Evolutionary conservation across 2,797 vertebrate species (phyloP), one percentile per base, ranked within the genome.

Genomic region (Cuculus canorus): DNA sequence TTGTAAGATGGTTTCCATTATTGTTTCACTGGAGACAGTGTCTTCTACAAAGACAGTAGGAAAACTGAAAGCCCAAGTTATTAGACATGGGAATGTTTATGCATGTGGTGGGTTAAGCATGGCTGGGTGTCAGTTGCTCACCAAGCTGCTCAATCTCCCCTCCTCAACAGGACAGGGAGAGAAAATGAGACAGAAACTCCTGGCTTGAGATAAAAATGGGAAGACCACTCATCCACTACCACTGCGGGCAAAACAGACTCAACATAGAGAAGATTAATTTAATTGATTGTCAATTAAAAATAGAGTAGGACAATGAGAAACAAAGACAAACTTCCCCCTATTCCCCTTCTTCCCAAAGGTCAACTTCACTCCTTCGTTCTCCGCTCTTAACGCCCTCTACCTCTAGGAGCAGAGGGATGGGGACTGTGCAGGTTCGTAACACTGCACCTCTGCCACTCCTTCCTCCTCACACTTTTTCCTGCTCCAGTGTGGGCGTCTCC

Each of bases 401-500:
- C 13, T 21, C 47, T 18, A 47, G 17, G 19, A 47, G 47, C 21
- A 47, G 17, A 7, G 10, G 18, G 21, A 54, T 18, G 9, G 25
- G 7, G 27, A 32, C 39, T 72, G 33, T 9, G 17, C 27, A 52
- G 45, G 45, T 50, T 66, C 9, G 0, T 24, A 37, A 60, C 11
- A 56, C 30, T 17, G 23, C 64, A 53, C 13, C n/a, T 68, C 59
- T 56, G 27, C 21, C 45, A n/a, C 35, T 85, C n/a, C n/a, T 33
- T 75, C n/a, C 35, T 71, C 66, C 27, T 61, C 59, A 57, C 10
- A 24, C 9, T 30, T 50, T 54, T 59, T 68, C 37, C 63, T 60
- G 53, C 19, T 56, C 35, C 59, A 79, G 13, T 0, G 0, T 13
- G 9, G 19, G 23, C n/a, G 9, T 52, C 12, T 7, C 22, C 5